These are phyloP conservation scores for Tympanuchus pallidicinctus DNA, from an alignment of 2,113 vertebrate species.

Conservation along the genomic window DNA sequence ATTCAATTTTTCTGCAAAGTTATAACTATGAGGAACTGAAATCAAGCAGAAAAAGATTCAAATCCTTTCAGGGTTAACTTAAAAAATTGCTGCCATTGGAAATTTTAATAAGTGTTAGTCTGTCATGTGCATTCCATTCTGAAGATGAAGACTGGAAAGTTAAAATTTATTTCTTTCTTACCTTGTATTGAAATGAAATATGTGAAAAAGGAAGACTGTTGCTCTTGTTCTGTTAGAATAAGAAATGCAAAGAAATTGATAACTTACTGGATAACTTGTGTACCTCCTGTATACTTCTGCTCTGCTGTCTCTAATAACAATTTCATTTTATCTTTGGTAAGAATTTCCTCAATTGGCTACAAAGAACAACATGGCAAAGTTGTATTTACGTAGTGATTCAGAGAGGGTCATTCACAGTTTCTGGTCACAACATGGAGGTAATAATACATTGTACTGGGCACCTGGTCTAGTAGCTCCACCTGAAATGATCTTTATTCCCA, in stretches of 20 bases:
- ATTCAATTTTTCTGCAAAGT: background rate
- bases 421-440: background rate
- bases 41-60: background rate
- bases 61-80: background rate
- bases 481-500: background rate
- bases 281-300: background rate
- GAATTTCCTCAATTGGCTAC: background rate
- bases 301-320: background rate
- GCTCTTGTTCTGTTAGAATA: background rate
- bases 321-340: background rate
- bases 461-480: background rate
- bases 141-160: background rate
- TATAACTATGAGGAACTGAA: background rate
- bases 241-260: background rate
- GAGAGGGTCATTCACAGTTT: background rate
- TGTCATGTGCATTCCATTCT: background rate
- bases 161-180: background rate
- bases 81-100: rapidly evolving
- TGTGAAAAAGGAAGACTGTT: background rate
- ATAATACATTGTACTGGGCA: background rate
- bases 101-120: background rate
- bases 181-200: background rate
- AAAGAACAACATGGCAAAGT: background rate
- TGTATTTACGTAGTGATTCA: background rate
- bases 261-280: background rate